A percentile compares a stretch with the other conserved stretches of the same genome.
Evolutionary conservation across 2,113 vertebrate genomes (phyloP).

Genomic region (Peucedramus taeniatus): DNA sequence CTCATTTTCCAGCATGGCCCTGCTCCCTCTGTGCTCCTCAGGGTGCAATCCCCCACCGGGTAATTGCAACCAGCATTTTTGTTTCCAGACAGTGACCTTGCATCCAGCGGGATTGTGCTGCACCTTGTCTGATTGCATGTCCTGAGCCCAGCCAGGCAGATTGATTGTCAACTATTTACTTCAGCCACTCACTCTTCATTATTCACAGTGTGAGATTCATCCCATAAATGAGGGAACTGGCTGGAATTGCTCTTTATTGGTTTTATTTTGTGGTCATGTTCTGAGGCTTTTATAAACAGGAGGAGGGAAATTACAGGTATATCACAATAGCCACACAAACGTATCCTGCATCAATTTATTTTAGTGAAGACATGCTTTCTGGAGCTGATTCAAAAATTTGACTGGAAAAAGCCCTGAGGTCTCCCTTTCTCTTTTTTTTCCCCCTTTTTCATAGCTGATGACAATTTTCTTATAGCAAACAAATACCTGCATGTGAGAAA

Average conservation of each 20-base stretch:
- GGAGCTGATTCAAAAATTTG: background rate
- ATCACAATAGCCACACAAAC: slow-evolving; percentile 27
- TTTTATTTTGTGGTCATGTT: slow-evolving; percentile 38
- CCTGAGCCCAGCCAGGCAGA: background rate
- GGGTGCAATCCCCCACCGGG: rapidly evolving
- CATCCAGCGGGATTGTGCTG: background rate
- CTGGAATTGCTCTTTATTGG: slow-evolving; percentile 32
- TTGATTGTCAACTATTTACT: slow-evolving; percentile 32
- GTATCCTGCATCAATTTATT: background rate
- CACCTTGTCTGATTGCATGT: background rate
- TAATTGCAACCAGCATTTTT: background rate
- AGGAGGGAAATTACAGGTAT: slow-evolving; percentile 47
- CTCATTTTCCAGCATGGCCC: background rate
- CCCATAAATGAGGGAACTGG: slow-evolving; percentile 19
- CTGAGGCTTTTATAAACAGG: slow-evolving; percentile 22
- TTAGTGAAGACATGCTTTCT: background rate
- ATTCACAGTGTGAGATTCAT: slow-evolving; percentile 52
- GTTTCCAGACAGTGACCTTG: slow-evolving; percentile 5
- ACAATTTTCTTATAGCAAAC: background rate
- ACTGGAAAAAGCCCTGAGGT: background rate
- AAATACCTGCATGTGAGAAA: background rate
- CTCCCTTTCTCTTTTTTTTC: background rate
- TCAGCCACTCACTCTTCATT: slow-evolving; percentile 41
- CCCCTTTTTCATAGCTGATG: background rate
- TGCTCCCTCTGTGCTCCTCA: background rate